Evolutionary conservation across 2,797 vertebrate species (phyloP).

Genomic region (Gallinago stenura): DNA sequence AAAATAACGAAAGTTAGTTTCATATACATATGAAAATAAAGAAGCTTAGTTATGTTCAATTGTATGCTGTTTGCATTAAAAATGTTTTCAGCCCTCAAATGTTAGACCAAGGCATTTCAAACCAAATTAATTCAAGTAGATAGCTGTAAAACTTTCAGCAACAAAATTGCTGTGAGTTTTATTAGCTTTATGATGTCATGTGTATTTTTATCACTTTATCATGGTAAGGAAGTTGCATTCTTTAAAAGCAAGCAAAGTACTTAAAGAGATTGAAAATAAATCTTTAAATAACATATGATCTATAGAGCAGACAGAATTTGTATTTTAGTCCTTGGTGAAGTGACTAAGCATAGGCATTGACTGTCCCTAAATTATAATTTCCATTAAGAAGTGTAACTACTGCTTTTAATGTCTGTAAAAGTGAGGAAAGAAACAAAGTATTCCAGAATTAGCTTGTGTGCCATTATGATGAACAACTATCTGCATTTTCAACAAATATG

Average conservation of each 20-base stretch:
- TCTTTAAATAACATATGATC: background rate
- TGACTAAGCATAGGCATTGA: background rate
- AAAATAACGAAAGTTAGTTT: background rate
- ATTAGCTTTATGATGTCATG: background rate
- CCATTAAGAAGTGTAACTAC: background rate
- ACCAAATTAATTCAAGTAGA: background rate
- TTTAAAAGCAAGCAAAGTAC: background rate
- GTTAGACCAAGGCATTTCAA: background rate
- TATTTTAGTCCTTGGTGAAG: background rate
- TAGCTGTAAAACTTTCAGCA: background rate
- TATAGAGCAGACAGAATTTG: background rate
- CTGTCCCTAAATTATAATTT: background rate
- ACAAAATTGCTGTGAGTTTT: background rate
- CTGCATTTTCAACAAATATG: background rate
- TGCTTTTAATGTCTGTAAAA: background rate
- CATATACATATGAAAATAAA: too few species aligned
- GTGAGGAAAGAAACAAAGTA: background rate
- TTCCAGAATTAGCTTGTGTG: background rate
- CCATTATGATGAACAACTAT: background rate
- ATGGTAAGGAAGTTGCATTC: background rate
- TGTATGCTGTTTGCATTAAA: background rate
- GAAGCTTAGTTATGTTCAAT: background rate
- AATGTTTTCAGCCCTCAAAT: background rate
- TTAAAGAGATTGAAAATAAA: background rate
- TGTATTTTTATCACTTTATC: constrained; percentile 28